Evolutionary conservation across 2,797 vertebrate genomes (phyloP).

Genomic region (Rhabdomys pumilio): DNA sequence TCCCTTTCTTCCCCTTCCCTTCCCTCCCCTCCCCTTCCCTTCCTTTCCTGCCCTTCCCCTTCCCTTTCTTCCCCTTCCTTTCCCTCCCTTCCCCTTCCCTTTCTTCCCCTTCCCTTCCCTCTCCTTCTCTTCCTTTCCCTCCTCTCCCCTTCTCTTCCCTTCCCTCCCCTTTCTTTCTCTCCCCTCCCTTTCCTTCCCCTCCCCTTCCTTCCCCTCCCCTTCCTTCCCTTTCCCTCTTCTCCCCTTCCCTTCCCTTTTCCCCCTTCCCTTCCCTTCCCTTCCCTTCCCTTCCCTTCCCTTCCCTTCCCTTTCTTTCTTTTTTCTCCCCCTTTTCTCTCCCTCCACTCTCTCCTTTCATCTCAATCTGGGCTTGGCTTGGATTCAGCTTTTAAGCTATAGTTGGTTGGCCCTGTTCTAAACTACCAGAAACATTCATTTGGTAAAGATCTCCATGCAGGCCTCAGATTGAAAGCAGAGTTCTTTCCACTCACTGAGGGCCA

Average conservation of each 20-base stretch:
- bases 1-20: too few species aligned
- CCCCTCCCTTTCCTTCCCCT: too few species aligned
- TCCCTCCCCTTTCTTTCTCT: too few species aligned
- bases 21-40: rapidly evolving
- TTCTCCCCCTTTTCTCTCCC: rapidly evolving
- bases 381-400: neutral
- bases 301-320: rapidly evolving
- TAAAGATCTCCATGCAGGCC: neutral
- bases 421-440: neutral
- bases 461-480: neutral
- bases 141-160: too few species aligned
- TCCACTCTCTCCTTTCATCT: neutral
- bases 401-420: neutral
- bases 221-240: rapidly evolving
- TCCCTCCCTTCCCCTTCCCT: too few species aligned
- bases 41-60: too few species aligned
- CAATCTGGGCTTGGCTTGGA: neutral
- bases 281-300: rapidly evolving
- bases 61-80: too few species aligned
- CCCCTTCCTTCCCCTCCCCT: rapidly evolving
- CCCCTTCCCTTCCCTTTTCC: rapidly evolving
- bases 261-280: rapidly evolving
- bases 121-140: too few species aligned
- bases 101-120: too few species aligned
- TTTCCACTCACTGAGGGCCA: neutral